Percentiles rank a stretch among this genome's conserved stretches.
Conservation (phyloP, 2,797 vertebrate genomes). For the Darevskia mixta region DNA sequence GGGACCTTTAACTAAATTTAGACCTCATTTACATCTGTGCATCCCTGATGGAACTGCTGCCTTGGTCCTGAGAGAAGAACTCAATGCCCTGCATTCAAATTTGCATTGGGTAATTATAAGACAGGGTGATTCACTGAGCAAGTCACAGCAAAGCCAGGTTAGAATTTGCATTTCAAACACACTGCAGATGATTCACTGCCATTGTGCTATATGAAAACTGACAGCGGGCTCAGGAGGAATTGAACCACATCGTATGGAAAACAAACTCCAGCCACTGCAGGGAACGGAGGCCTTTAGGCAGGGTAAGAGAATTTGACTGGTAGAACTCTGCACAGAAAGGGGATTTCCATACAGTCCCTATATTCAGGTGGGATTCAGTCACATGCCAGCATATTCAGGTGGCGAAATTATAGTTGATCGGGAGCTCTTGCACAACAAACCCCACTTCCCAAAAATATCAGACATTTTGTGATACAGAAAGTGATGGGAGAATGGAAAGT, state of each 20-base stretch:
- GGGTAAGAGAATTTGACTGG: conserved; percentile 34
- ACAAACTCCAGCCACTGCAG: conserved; percentile 40
- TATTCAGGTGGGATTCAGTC: no score
- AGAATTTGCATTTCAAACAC: conserved; percentile 58
- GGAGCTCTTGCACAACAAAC: no score
- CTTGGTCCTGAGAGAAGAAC: conserved; percentile 35
- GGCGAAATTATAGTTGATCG: no score
- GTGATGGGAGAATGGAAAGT: no score
- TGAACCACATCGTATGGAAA: conserved; percentile 68
- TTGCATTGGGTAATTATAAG: conserved; percentile 50
- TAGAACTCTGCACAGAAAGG: background rate
- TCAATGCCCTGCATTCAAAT: conserved; percentile 3
- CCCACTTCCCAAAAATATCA: no score
- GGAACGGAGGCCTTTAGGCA: conserved; percentile 21
- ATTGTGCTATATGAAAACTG: conserved; percentile 61
- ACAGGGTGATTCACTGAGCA: conserved; percentile 63
- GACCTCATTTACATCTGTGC: background rate
- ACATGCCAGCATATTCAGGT: no score
- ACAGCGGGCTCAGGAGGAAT: conserved; percentile 54
- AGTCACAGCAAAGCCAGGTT: conserved; percentile 65
- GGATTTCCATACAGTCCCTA: no score
- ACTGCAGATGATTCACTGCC: conserved; percentile 38
- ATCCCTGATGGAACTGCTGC: conserved; percentile 12
- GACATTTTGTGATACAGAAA: no score
- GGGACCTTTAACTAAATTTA: background rate